Percentiles rank a stretch among this genome's conserved stretches.
Conservation (phyloP, 23 tunicate genomes). For the Oikopleura dioica region DNA sequence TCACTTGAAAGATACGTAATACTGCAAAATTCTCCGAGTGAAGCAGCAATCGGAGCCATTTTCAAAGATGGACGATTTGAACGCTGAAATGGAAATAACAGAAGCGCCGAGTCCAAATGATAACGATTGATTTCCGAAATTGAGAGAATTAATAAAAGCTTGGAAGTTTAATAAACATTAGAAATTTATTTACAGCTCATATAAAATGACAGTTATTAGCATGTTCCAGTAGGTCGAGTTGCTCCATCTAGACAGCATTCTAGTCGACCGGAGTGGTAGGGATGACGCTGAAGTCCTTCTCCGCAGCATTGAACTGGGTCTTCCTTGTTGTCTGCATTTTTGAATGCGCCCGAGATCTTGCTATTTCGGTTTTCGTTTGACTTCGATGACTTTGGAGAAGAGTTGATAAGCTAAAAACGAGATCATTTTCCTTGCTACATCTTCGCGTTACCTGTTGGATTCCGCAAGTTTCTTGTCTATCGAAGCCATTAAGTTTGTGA, state of each 20-base stretch:
- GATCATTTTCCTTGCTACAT: no score
- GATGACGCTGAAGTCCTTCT: neutral
- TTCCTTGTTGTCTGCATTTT: neutral
- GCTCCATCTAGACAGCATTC: neutral
- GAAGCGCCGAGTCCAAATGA: neutral
- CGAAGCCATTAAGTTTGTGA: slow-evolving; percentile 3
- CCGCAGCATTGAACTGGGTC: slow-evolving; percentile 1
- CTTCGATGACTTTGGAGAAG: neutral
- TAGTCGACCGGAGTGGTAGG: neutral
- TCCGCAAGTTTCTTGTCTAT: neutral
- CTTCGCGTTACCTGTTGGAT: neutral
- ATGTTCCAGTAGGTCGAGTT: neutral
- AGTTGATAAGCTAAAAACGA: no score
- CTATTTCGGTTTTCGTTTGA: neutral
- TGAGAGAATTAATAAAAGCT: no score
- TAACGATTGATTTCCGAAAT: no score
- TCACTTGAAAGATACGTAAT: no score
- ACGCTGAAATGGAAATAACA: neutral
- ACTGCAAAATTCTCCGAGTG: no score
- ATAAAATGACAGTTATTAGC: no score
- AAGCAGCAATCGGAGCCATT: no score
- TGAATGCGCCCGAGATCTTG: neutral
- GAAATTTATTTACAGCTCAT: no score
- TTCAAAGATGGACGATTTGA: slow-evolving; percentile 13
- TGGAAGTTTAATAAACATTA: no score